phyloP scores from a whole-genome alignment of 2,888 invertebrate species.

The Pseudococcus longispinus region DNA sequence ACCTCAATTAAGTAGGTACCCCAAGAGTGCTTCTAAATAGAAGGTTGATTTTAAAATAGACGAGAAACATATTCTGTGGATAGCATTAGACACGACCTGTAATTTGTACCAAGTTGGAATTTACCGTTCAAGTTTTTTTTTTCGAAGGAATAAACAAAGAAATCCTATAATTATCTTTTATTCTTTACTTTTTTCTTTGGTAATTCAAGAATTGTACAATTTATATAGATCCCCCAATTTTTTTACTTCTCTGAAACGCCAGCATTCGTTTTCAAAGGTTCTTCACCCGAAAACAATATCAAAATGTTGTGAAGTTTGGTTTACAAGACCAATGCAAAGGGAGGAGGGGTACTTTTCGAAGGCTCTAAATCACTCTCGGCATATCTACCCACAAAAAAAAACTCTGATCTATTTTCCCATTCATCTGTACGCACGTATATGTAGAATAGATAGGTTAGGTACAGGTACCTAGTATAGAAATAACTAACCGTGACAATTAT shows the following conservation, averaged over 20 bases:
- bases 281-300: slow-evolving; percentile 9
- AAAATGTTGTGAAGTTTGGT: not conserved
- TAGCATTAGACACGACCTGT: slow-evolving; percentile 42
- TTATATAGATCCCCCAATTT: not conserved
- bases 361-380: not conserved
- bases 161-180: slow-evolving; percentile 45
- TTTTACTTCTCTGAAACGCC: not conserved
- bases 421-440: not conserved
- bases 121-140: slow-evolving; percentile 44
- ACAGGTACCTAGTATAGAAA: not conserved
- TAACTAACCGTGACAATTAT: slow-evolving; percentile 32
- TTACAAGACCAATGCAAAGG: not conserved
- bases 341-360: not conserved
- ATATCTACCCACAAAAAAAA: not conserved
- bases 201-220: slow-evolving; percentile 28
- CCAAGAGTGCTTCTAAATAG: slow-evolving; percentile 43
- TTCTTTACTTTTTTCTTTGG: slow-evolving; percentile 32
- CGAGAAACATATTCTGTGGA: slow-evolving; percentile 36
- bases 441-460: not conserved
- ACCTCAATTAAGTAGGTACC: slow-evolving; percentile 46
- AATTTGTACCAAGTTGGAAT: slow-evolving; percentile 37
- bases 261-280: slow-evolving; percentile 6
- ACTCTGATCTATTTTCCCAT: slow-evolving; percentile 6
- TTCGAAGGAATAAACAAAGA: slow-evolving; percentile 39
- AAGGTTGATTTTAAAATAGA: slow-evolving; percentile 45